A percentile compares a stretch with the other conserved stretches of the same genome.
phyloP scores from a whole-genome alignment of 2,888 invertebrate species.

The Sthenelais limicola region DNA sequence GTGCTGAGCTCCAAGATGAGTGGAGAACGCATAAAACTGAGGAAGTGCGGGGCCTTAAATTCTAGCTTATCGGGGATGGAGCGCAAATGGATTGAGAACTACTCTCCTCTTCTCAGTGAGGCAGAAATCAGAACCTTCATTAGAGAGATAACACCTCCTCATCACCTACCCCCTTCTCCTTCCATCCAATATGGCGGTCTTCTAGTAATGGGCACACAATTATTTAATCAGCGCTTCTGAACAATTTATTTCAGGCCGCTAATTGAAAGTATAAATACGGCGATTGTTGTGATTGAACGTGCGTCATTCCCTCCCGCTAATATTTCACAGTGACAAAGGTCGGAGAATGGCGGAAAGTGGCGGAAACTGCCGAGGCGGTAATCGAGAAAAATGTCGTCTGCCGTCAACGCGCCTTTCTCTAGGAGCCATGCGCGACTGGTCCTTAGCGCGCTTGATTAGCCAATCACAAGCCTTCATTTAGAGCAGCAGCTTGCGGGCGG shows the following conservation, averaged over 20 bases:
- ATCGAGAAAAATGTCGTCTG: conserved; percentile 35
- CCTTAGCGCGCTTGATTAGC: conserved; percentile 19
- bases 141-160: no score
- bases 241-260: conserved; percentile 42
- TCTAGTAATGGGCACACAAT: conserved; percentile 39
- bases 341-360: neutral
- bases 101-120: no score
- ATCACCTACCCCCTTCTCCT: no score
- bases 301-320: conserved; percentile 1
- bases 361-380: conserved; percentile 2
- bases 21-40: no score
- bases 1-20: no score
- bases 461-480: conserved; percentile 30
- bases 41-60: no score
- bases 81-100: no score
- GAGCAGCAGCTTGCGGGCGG: conserved; percentile 6
- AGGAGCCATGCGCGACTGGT: conserved; percentile 6
- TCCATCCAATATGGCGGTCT: no score
- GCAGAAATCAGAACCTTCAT: no score
- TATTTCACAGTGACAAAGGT: conserved; percentile 25
- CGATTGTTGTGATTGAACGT: conserved; percentile 38
- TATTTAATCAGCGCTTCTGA: conserved; percentile 43
- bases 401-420: conserved; percentile 27
- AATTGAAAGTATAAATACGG: conserved; percentile 44
- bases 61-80: no score